A percentile compares a stretch with the other conserved stretches of the same genome.
Conservation (phyloP, 2,797 vertebrate species). For the Brotula barbata region DNA sequence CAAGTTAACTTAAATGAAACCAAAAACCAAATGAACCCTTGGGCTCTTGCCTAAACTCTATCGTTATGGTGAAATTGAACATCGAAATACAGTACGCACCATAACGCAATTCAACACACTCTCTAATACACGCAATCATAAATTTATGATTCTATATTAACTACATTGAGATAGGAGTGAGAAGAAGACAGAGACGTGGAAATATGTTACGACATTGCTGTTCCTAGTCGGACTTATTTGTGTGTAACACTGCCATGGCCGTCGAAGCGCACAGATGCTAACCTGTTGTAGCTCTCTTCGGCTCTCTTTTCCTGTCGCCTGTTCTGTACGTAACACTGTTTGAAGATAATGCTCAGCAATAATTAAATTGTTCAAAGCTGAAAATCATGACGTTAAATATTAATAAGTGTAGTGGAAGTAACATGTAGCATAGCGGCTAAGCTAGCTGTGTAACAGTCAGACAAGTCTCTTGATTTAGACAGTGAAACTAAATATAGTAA, state of each 20-base stretch:
- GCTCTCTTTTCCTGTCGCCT: background rate
- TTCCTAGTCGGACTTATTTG: conserved; percentile 14
- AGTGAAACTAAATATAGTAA: no score
- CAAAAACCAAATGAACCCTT: no score
- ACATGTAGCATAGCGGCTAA: background rate
- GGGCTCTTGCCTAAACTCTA: no score
- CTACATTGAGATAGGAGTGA: no score
- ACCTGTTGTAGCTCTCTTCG: background rate
- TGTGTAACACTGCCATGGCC: background rate
- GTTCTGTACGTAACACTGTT: background rate
- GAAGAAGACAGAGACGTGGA: no score
- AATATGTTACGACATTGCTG: background rate
- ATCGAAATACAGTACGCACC: no score
- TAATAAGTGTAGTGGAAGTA: background rate
- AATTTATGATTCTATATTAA: no score
- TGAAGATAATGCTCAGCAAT: background rate
- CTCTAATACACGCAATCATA: no score
- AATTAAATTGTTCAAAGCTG: background rate
- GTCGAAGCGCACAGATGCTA: background rate
- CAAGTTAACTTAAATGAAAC: no score
- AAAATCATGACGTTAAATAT: background rate
- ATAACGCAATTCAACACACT: no score
- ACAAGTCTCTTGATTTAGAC: no score
- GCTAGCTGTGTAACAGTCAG: background rate
- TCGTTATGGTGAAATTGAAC: no score